These are phyloP conservation scores for Vollenhovia emeryi DNA, from an alignment of 1,140 invertebrate genomes.

Conservation along the genomic window DNA sequence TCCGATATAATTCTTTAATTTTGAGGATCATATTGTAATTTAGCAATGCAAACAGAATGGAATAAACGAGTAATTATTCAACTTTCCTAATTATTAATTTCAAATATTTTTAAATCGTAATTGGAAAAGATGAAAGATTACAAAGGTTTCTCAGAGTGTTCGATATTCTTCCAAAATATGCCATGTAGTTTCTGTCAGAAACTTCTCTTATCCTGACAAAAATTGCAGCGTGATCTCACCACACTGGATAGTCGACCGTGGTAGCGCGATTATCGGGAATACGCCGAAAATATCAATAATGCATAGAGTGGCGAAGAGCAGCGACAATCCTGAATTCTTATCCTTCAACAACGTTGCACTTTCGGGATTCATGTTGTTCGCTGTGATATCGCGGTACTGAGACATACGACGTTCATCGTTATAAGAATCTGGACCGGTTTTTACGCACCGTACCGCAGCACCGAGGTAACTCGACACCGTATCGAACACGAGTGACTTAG, in stretches of 20 bases:
- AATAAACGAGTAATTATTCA: no score
- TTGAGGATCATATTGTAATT: background rate
- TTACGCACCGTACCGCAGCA: constrained; percentile 20
- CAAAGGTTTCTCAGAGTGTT: background rate
- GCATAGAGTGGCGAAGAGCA: constrained; percentile 90
- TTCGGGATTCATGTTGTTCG: constrained; percentile 75
- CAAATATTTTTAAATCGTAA: constrained; percentile 3
- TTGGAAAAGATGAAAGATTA: background rate
- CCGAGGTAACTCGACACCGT: constrained; percentile 79
- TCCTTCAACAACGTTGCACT: constrained; percentile 72
- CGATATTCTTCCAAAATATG: background rate
- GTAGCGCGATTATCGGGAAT: constrained; percentile 91
- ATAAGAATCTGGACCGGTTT: constrained; percentile 77
- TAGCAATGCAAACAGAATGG: background rate
- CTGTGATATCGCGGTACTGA: background rate
- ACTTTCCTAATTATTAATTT: no score
- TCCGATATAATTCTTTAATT: background rate
- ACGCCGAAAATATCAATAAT: constrained; percentile 93
- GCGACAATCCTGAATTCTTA: constrained; percentile 85
- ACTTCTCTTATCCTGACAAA: background rate
- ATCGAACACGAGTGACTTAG: constrained; percentile 70
- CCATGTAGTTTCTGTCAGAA: background rate
- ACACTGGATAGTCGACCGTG: constrained; percentile 90
- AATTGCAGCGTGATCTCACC: constrained; percentile 83
- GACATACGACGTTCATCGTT: background rate